These are phyloP conservation scores for Leptothorax acervorum DNA, from an alignment of 2,888 invertebrate species.

Conservation along the genomic window DNA sequence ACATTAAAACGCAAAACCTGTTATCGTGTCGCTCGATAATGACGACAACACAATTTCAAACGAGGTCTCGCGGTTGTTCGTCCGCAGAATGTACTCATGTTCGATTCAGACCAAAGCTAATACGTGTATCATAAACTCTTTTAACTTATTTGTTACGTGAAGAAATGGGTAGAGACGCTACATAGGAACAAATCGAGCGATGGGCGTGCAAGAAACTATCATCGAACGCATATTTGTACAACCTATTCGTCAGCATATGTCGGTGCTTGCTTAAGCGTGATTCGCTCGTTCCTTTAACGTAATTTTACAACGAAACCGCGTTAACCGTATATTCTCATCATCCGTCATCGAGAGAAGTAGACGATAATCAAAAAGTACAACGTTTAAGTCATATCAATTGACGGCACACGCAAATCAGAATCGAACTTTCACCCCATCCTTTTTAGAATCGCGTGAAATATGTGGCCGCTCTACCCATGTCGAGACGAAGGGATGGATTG, in stretches of 20 bases:
- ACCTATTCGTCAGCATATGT: background rate
- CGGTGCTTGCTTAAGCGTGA: conserved; percentile 24
- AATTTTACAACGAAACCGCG: conserved; percentile 64
- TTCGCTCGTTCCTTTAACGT: conserved; percentile 44
- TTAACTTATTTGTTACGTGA: conserved; percentile 82
- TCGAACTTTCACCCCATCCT: conserved; percentile 34
- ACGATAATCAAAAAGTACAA: conserved; percentile 67
- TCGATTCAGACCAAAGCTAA: conserved; percentile 70
- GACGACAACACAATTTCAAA: background rate
- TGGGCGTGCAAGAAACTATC: conserved; percentile 33
- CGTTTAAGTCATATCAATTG: conserved; percentile 71
- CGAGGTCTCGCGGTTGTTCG: background rate
- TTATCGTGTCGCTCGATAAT: background rate
- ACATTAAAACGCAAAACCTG: conserved; percentile 25
- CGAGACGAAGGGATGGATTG: conserved; percentile 58
- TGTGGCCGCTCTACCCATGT: conserved; percentile 67
- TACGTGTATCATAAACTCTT: conserved; percentile 83
- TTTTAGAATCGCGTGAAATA: conserved; percentile 48
- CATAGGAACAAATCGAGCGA: conserved; percentile 44
- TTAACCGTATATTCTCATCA: conserved; percentile 21
- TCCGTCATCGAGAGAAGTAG: conserved; percentile 42
- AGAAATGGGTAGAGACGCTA: conserved; percentile 74
- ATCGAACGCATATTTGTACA: conserved; percentile 35
- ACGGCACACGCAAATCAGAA: conserved; percentile 58
- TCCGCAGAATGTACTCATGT: conserved; percentile 56